phyloP scores from a whole-genome alignment of 2,888 invertebrate species.

The Acanthoscelides obtectus region DNA sequence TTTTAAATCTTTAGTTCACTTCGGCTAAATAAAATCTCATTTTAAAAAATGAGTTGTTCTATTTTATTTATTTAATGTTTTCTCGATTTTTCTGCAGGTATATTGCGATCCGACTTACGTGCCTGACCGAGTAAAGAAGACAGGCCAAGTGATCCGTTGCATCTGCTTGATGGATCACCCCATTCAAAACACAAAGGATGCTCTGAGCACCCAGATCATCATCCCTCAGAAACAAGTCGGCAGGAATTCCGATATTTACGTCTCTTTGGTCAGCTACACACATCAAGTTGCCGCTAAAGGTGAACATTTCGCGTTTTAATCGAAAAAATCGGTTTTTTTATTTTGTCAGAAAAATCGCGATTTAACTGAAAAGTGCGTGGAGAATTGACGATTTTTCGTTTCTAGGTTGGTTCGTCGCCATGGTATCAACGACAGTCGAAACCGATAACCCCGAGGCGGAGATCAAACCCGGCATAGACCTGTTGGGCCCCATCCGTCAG shows the following conservation, averaged over 20 bases:
- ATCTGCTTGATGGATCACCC: slow-evolving; percentile 98
- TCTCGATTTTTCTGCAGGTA: slow-evolving; percentile 50
- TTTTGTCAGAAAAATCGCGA: too few relatives aligned
- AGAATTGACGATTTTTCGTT: too few relatives aligned
- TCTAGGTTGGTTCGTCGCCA: slow-evolving; percentile 77
- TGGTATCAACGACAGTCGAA: slow-evolving; percentile 99
- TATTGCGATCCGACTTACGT: slow-evolving; percentile 99
- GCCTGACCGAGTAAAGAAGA: slow-evolving; percentile 77
- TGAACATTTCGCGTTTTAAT: too few relatives aligned
- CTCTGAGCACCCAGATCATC: slow-evolving; percentile 97
- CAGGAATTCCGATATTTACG: slow-evolving; percentile 92
- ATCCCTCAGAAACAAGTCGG: slow-evolving; percentile 90
- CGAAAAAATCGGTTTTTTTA: too few relatives aligned
- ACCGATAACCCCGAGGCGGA: slow-evolving; percentile 92
- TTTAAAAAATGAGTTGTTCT: too few relatives aligned
- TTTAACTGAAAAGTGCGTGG: too few relatives aligned
- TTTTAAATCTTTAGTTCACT: too few relatives aligned
- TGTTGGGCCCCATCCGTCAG: slow-evolving; percentile 83
- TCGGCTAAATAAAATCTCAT: too few relatives aligned
- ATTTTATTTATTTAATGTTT: too few relatives aligned
- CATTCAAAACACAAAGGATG: slow-evolving; percentile 91
- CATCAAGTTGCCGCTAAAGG: slow-evolving; percentile 61
- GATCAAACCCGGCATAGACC: slow-evolving; percentile 92
- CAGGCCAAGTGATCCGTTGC: slow-evolving; percentile 89
- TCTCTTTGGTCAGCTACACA: slow-evolving; percentile 93